phyloP scores from a whole-genome alignment of 1,140 invertebrate genomes.

The Bicyclus anynana region DNA sequence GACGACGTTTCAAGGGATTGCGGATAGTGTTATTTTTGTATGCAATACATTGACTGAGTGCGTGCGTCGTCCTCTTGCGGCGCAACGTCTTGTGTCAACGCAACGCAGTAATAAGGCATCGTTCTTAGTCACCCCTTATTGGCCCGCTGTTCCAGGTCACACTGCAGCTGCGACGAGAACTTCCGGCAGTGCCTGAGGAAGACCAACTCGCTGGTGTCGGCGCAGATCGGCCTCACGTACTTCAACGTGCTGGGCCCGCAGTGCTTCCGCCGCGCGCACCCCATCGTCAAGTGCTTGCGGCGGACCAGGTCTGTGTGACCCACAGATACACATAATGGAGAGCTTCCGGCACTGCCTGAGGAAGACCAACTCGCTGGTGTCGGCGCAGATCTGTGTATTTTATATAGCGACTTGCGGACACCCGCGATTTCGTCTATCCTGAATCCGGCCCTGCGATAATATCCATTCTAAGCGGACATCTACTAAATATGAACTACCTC shows the following conservation, averaged over 20 bases:
- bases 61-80: no score
- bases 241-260: slow-evolving; percentile 78
- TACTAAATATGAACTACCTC: no score
- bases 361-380: slow-evolving; percentile 61
- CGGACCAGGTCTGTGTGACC: slow-evolving; percentile 53
- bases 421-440: no score
- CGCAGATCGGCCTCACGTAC: slow-evolving; percentile 77
- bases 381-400: slow-evolving; percentile 75
- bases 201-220: slow-evolving; percentile 66
- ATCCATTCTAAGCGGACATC: no score
- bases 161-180: slow-evolving; percentile 78
- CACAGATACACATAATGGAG: not conserved
- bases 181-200: slow-evolving; percentile 78
- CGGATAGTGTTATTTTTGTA: no score
- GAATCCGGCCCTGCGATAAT: no score
- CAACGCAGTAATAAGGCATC: no score
- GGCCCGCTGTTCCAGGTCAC: slow-evolving; percentile 78
- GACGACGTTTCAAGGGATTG: no score
- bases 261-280: slow-evolving; percentile 76
- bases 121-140: no score
- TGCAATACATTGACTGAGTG: no score
- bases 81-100: no score
- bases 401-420: no score
- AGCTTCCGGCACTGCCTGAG: slow-evolving; percentile 78
- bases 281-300: slow-evolving; percentile 69